phyloP scores from a whole-genome alignment of 2,888 invertebrate species.

The Hemithea aestivaria region DNA sequence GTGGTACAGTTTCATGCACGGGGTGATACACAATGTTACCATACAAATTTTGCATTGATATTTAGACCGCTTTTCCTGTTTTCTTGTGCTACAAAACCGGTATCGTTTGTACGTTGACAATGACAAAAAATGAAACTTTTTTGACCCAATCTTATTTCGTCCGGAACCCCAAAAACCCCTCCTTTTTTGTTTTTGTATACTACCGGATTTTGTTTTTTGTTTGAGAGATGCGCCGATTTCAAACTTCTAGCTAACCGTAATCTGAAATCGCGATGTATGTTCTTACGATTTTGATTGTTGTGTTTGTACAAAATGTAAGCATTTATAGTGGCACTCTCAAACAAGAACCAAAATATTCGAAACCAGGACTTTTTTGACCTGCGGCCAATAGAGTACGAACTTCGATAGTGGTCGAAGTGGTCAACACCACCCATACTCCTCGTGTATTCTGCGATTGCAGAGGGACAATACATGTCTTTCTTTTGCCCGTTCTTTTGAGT shows the following conservation, averaged over 20 bases:
- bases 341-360: conserved; percentile 24
- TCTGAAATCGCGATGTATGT: conserved; percentile 24
- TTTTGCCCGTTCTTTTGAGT: no score
- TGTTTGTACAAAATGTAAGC: conserved; percentile 17
- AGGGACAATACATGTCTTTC: no score
- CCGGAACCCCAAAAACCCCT: conserved; percentile 22
- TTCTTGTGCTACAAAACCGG: conserved; percentile 21
- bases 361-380: conserved; percentile 19
- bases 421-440: conserved; percentile 22
- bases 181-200: conserved; percentile 23
- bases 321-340: conserved; percentile 23
- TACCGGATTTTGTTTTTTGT: conserved; percentile 16
- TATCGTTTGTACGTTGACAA: conserved; percentile 17
- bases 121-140: conserved; percentile 14
- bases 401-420: conserved; percentile 15
- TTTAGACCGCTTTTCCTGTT: conserved; percentile 24
- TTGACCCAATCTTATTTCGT: conserved; percentile 23
- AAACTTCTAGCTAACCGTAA: conserved; percentile 21
- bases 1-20: conserved; percentile 23
- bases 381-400: conserved; percentile 19
- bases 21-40: no score
- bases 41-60: conserved; percentile 23
- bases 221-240: conserved; percentile 15
- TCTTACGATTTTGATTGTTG: conserved; percentile 16
- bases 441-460: conserved; percentile 24